phyloP scores from a whole-genome alignment of 2,797 vertebrate genomes.

The Tamandua tetradactyla region DNA sequence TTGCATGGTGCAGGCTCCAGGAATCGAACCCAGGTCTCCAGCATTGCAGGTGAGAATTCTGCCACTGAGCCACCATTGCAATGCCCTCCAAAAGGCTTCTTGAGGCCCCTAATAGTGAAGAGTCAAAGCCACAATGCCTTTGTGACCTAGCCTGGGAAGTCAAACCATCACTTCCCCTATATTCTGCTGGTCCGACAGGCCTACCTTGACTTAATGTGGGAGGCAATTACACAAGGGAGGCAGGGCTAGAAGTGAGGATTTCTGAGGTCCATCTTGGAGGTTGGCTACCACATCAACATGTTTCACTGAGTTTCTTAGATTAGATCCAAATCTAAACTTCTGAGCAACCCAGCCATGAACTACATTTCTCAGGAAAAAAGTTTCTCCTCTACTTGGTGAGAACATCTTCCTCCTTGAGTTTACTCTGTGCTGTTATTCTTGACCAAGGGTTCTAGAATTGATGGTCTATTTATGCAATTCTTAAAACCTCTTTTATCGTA shows the following conservation, averaged over 20 bases:
- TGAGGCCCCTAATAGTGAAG: background rate
- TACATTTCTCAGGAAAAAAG: slow-evolving; percentile 53
- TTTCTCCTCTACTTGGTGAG: background rate
- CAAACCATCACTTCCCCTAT: background rate
- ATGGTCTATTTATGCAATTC: background rate
- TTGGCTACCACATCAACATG: background rate
- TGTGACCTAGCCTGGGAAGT: background rate
- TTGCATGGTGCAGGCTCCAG: no score
- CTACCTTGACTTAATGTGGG: background rate
- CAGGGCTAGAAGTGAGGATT: background rate
- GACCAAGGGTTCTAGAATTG: background rate
- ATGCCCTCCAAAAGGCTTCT: background rate
- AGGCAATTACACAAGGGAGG: background rate
- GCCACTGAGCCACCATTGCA: no score
- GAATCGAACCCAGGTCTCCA: no score
- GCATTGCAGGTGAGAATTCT: no score
- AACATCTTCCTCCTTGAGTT: background rate
- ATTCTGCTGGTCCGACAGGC: background rate
- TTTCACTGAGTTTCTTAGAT: slow-evolving; percentile 73
- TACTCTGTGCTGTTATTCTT: background rate
- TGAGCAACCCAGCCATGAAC: slow-evolving; percentile 43
- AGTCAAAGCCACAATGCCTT: background rate
- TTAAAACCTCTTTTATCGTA: background rate
- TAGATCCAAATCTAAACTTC: slow-evolving; percentile 65
- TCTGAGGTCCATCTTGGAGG: background rate